These are phyloP conservation scores for Pungitius pungitius DNA, from an alignment of 2,113 vertebrate genomes.

Conservation along the genomic window DNA sequence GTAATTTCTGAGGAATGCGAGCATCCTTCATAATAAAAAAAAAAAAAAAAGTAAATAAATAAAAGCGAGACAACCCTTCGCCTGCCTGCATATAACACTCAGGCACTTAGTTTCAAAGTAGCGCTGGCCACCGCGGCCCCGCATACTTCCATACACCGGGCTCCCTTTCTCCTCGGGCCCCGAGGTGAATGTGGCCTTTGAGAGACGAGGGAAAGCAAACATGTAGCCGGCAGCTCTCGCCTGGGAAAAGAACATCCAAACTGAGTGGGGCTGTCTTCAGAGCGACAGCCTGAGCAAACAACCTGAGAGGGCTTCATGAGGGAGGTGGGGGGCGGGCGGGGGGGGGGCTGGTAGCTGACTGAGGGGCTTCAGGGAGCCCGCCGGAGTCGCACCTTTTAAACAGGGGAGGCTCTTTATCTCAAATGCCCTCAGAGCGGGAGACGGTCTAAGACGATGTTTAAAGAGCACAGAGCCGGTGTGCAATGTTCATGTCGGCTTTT, in stretches of 20 bases:
- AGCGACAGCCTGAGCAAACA: slow-evolving; percentile 77
- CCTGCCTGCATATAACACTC: slow-evolving; percentile 58
- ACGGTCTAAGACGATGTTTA: not conserved
- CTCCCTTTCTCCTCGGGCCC: slow-evolving; percentile 51
- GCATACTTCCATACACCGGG: slow-evolving; percentile 62
- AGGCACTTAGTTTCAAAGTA: slow-evolving; percentile 62
- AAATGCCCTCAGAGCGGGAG: not conserved
- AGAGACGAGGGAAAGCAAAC: slow-evolving; percentile 73
- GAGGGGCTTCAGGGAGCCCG: slow-evolving; percentile 38
- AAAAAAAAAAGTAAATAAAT: slow-evolving; percentile 45
- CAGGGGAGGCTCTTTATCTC: slow-evolving; percentile 18
- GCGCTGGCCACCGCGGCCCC: slow-evolving; percentile 35
- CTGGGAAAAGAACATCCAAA: slow-evolving; percentile 78
- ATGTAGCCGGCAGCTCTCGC: slow-evolving; percentile 63
- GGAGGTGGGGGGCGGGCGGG: slow-evolving; percentile 1
- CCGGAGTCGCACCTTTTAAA: slow-evolving; percentile 19
- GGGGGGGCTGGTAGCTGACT: slow-evolving; percentile 23
- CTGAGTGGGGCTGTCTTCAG: slow-evolving; percentile 67
- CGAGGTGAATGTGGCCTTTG: slow-evolving; percentile 77
- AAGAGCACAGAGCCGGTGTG: not conserved
- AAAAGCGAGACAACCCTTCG: slow-evolving; percentile 38
- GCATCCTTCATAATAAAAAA: slow-evolving; percentile 14
- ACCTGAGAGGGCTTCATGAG: slow-evolving; percentile 61
- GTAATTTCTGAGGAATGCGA: slow-evolving; percentile 44
- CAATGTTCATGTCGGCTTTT: not conserved